Evolutionary conservation across 1,140 invertebrate genomes (phyloP).

Genomic region (Saxidomus purpurata): DNA sequence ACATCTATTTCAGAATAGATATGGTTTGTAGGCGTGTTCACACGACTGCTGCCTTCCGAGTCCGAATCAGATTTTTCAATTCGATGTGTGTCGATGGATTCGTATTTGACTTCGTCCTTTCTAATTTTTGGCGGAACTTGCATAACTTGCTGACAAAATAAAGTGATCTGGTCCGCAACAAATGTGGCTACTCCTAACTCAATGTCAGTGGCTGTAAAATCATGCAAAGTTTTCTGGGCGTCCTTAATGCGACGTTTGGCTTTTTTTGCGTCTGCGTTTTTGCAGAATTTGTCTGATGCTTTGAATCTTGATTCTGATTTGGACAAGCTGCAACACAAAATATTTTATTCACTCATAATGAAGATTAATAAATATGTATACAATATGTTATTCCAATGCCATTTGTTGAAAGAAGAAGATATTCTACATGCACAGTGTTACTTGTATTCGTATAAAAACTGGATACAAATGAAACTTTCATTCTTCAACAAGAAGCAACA

Average conservation of each 20-base stretch:
- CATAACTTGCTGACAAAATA: slow-evolving; percentile 49
- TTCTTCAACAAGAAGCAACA: too few relatives aligned
- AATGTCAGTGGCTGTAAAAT: neutral
- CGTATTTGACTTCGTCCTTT: neutral
- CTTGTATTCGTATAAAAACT: too few relatives aligned
- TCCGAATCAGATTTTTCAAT: slow-evolving; percentile 43
- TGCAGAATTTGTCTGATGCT: neutral
- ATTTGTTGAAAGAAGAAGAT: too few relatives aligned
- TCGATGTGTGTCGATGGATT: neutral
- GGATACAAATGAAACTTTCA: too few relatives aligned
- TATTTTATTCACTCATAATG: neutral
- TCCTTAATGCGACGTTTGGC: slow-evolving; percentile 55
- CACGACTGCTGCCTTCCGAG: neutral
- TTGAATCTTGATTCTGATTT: slow-evolving; percentile 49
- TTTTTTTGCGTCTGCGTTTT: slow-evolving; percentile 55
- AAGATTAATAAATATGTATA: too few relatives aligned
- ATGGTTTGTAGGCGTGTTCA: slow-evolving; percentile 1
- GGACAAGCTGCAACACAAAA: slow-evolving; percentile 44
- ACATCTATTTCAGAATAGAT: slow-evolving; percentile 48
- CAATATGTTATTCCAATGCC: too few relatives aligned
- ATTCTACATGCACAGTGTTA: too few relatives aligned
- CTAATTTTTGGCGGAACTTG: slow-evolving; percentile 7
- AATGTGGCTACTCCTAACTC: slow-evolving; percentile 4
- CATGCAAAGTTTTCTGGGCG: slow-evolving; percentile 28
- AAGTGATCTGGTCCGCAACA: slow-evolving; percentile 37